Percentiles rank a stretch among this genome's conserved stretches.
phyloP scores from a whole-genome alignment of 2,888 invertebrate genomes.

The Molorchus minor region DNA sequence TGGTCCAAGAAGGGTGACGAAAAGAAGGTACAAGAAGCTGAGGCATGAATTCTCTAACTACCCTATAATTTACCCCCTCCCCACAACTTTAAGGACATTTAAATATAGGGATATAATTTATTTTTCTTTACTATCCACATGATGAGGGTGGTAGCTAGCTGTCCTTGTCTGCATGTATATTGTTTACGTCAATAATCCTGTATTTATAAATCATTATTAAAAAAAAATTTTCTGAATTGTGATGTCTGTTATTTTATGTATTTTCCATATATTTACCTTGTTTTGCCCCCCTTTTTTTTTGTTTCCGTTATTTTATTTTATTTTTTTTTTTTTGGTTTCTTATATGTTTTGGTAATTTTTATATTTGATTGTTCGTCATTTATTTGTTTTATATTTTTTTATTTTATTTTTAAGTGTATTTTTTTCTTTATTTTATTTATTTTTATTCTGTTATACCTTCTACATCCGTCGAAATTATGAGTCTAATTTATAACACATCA shows the following conservation, averaged over 20 bases:
- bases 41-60: conserved; percentile 71
- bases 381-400: neutral
- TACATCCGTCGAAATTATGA: too few species aligned
- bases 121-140: conserved; percentile 39
- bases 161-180: conserved; percentile 41
- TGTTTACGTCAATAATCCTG: conserved; percentile 41
- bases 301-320: conserved; percentile 26
- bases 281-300: conserved; percentile 26
- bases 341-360: conserved; percentile 19
- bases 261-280: conserved; percentile 13
- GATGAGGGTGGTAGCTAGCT: conserved; percentile 23
- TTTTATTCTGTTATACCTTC: too few species aligned
- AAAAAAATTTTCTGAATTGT: conserved; percentile 16
- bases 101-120: conserved; percentile 39
- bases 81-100: conserved; percentile 19
- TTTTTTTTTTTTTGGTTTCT: conserved; percentile 28
- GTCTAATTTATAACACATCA: too few species aligned
- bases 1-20: conserved; percentile 94
- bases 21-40: conserved; percentile 85
- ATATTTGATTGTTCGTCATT: conserved; percentile 12
- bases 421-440: neutral
- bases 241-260: too few species aligned
- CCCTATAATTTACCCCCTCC: conserved; percentile 20
- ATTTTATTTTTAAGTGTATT: conserved; percentile 4
- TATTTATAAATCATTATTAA: conserved; percentile 28